These are phyloP conservation scores for Sylvilagus floridanus DNA, from an alignment of 2,797 vertebrate genomes.

Conservation along the genomic window DNA sequence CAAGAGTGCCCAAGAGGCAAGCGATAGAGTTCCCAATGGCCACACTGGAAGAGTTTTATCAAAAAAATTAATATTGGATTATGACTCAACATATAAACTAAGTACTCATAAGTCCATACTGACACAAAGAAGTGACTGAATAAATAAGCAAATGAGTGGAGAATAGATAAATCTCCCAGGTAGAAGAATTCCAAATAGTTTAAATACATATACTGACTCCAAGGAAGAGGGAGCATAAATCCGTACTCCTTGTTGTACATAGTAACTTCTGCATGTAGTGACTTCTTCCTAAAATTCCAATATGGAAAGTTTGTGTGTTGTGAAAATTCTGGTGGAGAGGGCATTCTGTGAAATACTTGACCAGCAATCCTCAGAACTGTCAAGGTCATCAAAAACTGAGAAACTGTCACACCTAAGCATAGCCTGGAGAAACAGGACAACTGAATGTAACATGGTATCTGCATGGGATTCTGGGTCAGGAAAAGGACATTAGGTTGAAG, in stretches of 20 bases:
- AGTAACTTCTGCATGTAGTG: background rate
- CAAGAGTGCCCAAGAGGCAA: background rate
- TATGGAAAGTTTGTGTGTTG: background rate
- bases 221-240: too few relatives aligned
- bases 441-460: too few relatives aligned
- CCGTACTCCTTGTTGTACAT: background rate
- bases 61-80: conserved; percentile 8
- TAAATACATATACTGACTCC: background rate
- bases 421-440: background rate
- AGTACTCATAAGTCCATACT: background rate
- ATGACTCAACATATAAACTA: background rate
- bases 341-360: background rate
- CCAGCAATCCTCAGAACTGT: background rate
- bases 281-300: background rate
- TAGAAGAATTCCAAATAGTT: background rate
- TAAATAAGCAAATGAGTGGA: background rate
- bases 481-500: background rate
- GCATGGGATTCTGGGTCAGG: background rate
- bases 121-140: background rate
- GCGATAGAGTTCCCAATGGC: background rate
- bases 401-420: background rate
- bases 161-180: background rate
- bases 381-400: background rate
- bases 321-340: background rate
- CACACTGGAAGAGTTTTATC: background rate